Evolutionary conservation across 2,113 vertebrate genomes (phyloP).

Genomic region (Psittacara wagleri): DNA sequence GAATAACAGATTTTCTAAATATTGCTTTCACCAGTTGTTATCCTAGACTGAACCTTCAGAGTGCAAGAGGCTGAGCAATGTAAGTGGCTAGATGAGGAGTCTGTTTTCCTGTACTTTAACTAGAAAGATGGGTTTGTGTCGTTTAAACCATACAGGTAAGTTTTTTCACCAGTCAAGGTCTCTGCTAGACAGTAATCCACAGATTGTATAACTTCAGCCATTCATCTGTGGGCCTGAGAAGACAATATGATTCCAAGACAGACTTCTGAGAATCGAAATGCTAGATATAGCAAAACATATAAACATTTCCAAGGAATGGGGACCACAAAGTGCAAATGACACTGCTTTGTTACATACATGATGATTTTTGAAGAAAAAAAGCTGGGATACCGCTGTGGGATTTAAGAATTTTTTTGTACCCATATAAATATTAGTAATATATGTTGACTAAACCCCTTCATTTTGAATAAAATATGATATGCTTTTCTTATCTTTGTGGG

Average conservation of each 20-base stretch:
- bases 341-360: neutral
- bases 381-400: neutral
- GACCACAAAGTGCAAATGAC: neutral
- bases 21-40: neutral
- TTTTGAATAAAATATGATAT: neutral
- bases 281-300: neutral
- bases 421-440: neutral
- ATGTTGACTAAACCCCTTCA: neutral
- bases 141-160: neutral
- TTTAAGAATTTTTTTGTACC: neutral
- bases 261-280: neutral
- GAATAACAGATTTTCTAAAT: neutral
- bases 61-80: neutral
- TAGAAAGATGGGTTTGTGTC: neutral
- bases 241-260: neutral
- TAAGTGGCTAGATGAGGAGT: neutral
- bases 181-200: neutral
- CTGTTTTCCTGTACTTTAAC: neutral
- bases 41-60: neutral
- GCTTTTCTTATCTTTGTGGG: neutral
- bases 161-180: neutral
- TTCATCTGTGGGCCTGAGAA: neutral
- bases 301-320: neutral
- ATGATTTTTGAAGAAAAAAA: neutral
- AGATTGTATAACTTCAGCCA: neutral